Percentiles rank a stretch among this genome's conserved stretches.
phyloP scores from a whole-genome alignment of 2,888 invertebrate species.

The Drosophila cognata region DNA sequence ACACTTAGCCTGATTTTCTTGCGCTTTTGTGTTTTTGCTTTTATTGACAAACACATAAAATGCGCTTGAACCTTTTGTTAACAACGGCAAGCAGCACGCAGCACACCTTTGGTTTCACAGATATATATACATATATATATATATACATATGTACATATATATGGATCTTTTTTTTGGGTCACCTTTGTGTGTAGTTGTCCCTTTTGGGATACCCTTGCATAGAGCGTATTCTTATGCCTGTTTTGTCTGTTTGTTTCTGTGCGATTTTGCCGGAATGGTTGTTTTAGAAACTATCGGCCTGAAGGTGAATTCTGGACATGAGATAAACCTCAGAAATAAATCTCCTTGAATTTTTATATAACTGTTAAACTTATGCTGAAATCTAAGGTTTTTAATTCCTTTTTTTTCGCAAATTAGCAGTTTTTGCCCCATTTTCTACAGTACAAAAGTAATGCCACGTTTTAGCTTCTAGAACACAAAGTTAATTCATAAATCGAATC shows the following conservation, averaged over 20 bases:
- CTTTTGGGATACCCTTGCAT: conserved; percentile 24
- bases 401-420: neutral
- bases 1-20: conserved; percentile 78
- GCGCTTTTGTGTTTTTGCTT: conserved; percentile 53
- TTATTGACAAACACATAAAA: conserved; percentile 76
- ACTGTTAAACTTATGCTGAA: neutral
- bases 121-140: neutral
- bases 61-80: conserved; percentile 75
- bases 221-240: neutral
- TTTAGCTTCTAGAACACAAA: neutral
- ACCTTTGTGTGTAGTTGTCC: conserved; percentile 37
- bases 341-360: neutral
- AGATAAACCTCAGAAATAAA: neutral
- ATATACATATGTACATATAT: neutral
- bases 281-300: too few relatives aligned
- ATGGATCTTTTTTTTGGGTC: conserved; percentile 19
- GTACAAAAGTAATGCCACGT: neutral
- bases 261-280: neutral
- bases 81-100: conserved; percentile 37
- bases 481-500: neutral
- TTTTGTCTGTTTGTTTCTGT: neutral
- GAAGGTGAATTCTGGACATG: neutral
- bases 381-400: neutral
- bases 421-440: neutral
- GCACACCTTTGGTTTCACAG: conserved; percentile 60